phyloP scores from a whole-genome alignment of 2,888 invertebrate genomes.

The Hypselothyrea guttata region DNA sequence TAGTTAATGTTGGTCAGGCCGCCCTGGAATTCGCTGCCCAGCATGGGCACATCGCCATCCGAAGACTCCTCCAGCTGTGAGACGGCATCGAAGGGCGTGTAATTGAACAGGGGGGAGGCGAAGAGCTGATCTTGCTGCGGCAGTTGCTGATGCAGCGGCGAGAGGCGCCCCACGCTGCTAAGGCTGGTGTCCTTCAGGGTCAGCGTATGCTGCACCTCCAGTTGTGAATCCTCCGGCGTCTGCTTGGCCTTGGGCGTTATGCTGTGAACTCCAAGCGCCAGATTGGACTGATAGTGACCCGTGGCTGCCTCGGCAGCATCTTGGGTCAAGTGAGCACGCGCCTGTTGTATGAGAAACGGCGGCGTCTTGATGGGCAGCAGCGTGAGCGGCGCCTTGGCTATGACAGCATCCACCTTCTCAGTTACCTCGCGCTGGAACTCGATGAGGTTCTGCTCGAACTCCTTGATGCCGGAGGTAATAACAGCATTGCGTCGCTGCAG shows the following conservation, averaged over 20 bases:
- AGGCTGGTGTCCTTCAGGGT: constrained; percentile 67
- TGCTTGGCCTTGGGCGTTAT: constrained; percentile 13
- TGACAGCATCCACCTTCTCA: constrained; percentile 87
- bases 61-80: constrained; percentile 83
- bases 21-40: constrained; percentile 83
- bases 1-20: constrained; percentile 88
- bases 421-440: constrained; percentile 90
- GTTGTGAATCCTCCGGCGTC: constrained; percentile 5
- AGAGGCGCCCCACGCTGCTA: constrained; percentile 63
- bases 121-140: constrained; percentile 83
- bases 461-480: constrained; percentile 86
- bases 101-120: constrained; percentile 84
- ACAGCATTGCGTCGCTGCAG: constrained; percentile 86
- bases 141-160: constrained; percentile 57
- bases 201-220: constrained; percentile 49
- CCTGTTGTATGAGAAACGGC: constrained; percentile 83
- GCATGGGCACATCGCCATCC: constrained; percentile 84
- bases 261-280: constrained; percentile 42
- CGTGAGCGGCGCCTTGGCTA: constrained; percentile 89
- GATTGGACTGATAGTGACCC: constrained; percentile 79
- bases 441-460: constrained; percentile 87
- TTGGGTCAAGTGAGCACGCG: constrained; percentile 59
- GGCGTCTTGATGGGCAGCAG: constrained; percentile 87
- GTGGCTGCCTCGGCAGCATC: constrained; percentile 25
- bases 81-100: constrained; percentile 84